Percentiles rank a stretch among this genome's conserved stretches.
phyloP scores from a whole-genome alignment of 2,888 invertebrate genomes.

The Trilocha varians region DNA sequence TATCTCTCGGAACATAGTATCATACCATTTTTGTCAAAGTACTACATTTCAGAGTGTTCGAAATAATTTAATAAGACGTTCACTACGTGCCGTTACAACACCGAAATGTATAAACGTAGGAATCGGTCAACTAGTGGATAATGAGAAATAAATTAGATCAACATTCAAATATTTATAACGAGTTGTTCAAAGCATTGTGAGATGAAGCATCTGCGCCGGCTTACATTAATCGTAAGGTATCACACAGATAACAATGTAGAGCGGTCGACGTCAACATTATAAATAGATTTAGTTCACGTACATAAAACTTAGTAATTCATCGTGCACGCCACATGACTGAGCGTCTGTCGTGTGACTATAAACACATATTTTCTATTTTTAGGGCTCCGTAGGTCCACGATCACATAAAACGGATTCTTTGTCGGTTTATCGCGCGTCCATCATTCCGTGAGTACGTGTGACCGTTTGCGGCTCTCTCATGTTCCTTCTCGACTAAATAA shows the following conservation, averaged over 20 bases:
- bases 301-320: conserved; percentile 46
- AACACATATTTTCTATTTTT: conserved; percentile 34
- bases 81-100: too few relatives aligned
- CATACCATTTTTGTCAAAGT: too few relatives aligned
- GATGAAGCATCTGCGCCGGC: conserved; percentile 40
- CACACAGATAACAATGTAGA: conserved; percentile 64
- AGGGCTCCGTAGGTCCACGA: conserved; percentile 25
- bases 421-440: conserved; percentile 23
- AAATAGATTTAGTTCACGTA: conserved; percentile 65
- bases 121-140: not conserved
- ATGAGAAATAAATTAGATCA: not conserved
- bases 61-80: too few relatives aligned
- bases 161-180: not conserved
- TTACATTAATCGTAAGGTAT: conserved; percentile 38
- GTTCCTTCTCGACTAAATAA: not conserved
- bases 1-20: too few relatives aligned
- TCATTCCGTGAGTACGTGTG: conserved; percentile 15
- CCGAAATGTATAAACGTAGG: too few relatives aligned
- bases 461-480: not conserved
- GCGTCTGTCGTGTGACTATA: conserved; percentile 36
- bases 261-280: conserved; percentile 61
- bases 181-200: not conserved
- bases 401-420: conserved; percentile 21
- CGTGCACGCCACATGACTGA: conserved; percentile 39
- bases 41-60: too few relatives aligned